Conservation (phyloP, 2,797 vertebrate genomes). For the Malacoctenus gilli region DNA sequence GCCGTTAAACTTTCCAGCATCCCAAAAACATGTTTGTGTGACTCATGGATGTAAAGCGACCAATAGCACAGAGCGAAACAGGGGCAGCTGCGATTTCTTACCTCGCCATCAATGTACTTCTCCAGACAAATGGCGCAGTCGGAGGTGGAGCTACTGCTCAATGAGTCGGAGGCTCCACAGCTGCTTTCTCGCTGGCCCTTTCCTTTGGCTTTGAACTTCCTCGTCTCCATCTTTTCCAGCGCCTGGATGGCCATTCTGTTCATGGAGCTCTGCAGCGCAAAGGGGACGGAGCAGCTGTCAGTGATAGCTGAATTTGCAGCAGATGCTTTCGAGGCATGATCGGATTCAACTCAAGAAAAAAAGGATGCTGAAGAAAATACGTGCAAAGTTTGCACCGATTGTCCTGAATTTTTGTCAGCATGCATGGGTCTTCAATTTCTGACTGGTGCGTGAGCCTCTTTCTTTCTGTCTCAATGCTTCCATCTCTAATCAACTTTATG, state of each 20-base stretch:
- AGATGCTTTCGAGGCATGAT: too few species aligned
- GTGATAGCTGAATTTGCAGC: too few species aligned
- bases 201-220: slow-evolving; percentile 96
- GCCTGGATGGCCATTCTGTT: slow-evolving; percentile 97
- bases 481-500: too few species aligned
- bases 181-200: slow-evolving; percentile 90
- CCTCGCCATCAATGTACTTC: slow-evolving; percentile 98
- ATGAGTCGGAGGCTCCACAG: slow-evolving; percentile 89
- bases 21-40: not conserved
- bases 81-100: slow-evolving; percentile 61
- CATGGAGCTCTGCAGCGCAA: slow-evolving; percentile 89
- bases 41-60: not conserved
- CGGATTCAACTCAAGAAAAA: too few species aligned
- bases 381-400: too few species aligned
- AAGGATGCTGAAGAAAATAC: too few species aligned
- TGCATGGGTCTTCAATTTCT: too few species aligned
- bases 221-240: slow-evolving; percentile 98
- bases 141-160: slow-evolving; percentile 95
- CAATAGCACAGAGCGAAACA: not conserved
- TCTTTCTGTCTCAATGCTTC: too few species aligned
- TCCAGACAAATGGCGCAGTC: slow-evolving; percentile 99
- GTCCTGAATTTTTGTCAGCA: too few species aligned
- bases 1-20: too few species aligned
- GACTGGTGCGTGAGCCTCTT: too few species aligned
- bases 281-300: too few species aligned